Conservation (phyloP, 2,888 invertebrate species). For the Rhimphoctona megacephalus region DNA sequence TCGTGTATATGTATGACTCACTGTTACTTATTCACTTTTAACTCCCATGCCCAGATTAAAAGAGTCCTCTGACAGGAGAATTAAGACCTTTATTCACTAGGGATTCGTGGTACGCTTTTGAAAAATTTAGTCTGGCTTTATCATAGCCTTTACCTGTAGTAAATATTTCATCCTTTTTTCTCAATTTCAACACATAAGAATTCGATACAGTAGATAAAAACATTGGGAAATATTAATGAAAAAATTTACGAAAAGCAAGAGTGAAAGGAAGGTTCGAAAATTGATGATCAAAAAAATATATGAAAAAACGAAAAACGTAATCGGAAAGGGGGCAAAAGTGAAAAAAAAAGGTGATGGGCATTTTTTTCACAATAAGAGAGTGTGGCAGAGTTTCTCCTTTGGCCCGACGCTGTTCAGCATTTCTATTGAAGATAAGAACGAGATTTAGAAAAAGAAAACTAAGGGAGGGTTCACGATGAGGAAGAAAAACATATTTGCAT, state of each 20-base stretch:
- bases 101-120: not conserved
- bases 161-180: not conserved
- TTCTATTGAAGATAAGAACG: not conserved
- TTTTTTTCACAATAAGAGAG: not conserved
- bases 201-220: not conserved
- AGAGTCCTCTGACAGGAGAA: not conserved
- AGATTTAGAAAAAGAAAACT: not conserved
- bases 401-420: not conserved
- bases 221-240: not conserved
- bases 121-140: not conserved
- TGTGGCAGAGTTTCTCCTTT: no score
- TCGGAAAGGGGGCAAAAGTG: not conserved
- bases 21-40: slow-evolving; percentile 17
- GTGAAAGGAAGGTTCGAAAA: not conserved
- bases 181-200: not conserved
- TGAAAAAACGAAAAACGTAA: not conserved
- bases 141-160: not conserved
- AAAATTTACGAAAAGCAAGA: not conserved
- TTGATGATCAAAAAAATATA: not conserved
- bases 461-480: not conserved
- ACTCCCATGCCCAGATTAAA: not conserved
- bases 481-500: not conserved
- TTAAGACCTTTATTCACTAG: not conserved
- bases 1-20: slow-evolving; percentile 17
- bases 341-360: no score